Percentiles rank a stretch among this genome's conserved stretches.
phyloP scores from a whole-genome alignment of 2,888 invertebrate genomes.

The Nomada lathburiana region DNA sequence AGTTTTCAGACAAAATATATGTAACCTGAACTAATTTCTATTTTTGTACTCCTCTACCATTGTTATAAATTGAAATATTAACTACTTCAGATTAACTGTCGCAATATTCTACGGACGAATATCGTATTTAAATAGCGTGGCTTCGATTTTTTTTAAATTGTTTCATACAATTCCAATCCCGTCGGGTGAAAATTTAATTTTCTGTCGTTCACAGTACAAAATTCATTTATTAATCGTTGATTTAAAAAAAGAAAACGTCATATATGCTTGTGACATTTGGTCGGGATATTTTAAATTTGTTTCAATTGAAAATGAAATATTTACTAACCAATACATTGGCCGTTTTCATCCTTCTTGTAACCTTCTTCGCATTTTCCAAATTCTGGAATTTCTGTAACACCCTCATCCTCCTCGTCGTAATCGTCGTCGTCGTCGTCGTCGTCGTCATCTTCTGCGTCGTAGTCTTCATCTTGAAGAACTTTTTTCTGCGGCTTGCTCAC shows the following conservation, averaged over 20 bases:
- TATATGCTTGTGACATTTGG: background rate
- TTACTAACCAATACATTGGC: conserved; percentile 83
- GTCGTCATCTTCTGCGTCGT: conserved; percentile 71
- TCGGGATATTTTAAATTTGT: background rate
- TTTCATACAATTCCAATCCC: no score
- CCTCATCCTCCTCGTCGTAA: conserved; percentile 69
- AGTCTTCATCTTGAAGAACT: conserved; percentile 75
- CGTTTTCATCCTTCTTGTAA: conserved; percentile 84
- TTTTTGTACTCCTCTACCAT: no score
- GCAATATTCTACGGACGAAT: no score
- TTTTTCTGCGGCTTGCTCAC: conserved; percentile 74
- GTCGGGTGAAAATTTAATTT: no score
- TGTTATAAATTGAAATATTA: no score
- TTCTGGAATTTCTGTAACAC: conserved; percentile 76
- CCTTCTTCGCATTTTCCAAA: conserved; percentile 81
- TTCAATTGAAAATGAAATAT: background rate
- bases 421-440: conserved; percentile 70
- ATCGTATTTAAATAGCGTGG: no score
- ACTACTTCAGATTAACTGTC: no score
- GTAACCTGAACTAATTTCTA: no score
- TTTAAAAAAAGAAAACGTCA: background rate
- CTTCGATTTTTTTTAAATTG: no score
- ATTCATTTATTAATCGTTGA: no score
- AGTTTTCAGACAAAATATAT: no score
- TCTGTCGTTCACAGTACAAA: no score